Evolutionary conservation across 2,113 vertebrate genomes (phyloP).

Genomic region (Connochaetes taurinus): DNA sequence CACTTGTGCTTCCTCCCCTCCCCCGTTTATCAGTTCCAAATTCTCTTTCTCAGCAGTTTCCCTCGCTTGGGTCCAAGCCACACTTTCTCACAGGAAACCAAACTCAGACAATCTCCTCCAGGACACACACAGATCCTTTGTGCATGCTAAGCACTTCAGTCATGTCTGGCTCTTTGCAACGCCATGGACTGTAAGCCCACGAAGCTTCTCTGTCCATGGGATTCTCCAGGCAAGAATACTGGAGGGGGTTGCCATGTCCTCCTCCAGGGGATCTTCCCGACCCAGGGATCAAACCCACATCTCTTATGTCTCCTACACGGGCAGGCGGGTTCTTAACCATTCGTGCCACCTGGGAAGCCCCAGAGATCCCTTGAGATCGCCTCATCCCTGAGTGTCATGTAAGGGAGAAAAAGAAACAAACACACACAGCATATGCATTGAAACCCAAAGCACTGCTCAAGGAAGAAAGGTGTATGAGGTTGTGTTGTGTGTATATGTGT

Average conservation of each 20-base stretch:
- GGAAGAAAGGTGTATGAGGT: not conserved
- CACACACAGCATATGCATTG: not conserved
- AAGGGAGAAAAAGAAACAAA: not conserved
- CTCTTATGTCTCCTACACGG: not conserved
- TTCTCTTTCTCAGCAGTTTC: not conserved
- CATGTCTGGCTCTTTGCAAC: not conserved
- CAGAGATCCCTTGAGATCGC: not conserved
- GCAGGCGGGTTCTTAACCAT: not conserved
- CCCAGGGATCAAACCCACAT: not conserved
- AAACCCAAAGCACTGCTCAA: no score
- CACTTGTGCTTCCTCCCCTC: rapidly evolving
- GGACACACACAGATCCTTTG: no score
- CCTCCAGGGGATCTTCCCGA: not conserved
- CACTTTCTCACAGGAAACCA: not conserved
- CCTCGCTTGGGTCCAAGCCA: not conserved
- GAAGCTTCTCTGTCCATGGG: not conserved
- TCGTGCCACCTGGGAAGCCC: not conserved
- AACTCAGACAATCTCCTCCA: not conserved
- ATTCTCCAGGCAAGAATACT: not conserved
- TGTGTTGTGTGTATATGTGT: not conserved
- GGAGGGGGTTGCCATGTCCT: not conserved
- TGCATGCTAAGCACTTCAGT: not conserved
- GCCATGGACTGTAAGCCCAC: not conserved
- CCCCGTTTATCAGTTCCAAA: not conserved
- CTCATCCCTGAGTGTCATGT: not conserved